Evolutionary conservation across 2,797 vertebrate genomes (phyloP).

Genomic region (Phoebastria nigripes): DNA sequence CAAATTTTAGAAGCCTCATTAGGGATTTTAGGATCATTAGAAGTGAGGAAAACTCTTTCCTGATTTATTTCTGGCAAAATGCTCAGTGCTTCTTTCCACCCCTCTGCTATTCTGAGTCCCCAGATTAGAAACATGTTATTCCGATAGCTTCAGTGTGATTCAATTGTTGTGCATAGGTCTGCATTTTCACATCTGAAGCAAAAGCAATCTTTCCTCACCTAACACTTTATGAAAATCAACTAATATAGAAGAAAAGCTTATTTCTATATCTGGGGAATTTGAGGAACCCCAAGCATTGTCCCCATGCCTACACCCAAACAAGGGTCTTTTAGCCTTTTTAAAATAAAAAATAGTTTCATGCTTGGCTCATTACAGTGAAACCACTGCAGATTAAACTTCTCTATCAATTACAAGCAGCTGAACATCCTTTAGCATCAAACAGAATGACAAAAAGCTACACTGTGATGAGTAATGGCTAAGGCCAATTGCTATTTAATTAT

Average conservation of each 20-base stretch:
- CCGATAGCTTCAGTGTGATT: not conserved
- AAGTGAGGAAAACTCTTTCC: not conserved
- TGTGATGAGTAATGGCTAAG: slow-evolving; percentile 62
- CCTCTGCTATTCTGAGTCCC: not conserved
- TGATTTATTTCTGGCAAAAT: slow-evolving; percentile 3
- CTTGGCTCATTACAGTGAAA: slow-evolving; percentile 52
- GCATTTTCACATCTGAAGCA: slow-evolving; percentile 25
- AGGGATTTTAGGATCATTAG: not conserved
- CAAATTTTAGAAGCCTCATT: not conserved
- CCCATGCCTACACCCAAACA: not conserved
- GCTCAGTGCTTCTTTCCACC: not conserved
- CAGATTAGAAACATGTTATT: slow-evolving; percentile 10
- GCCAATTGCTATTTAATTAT: slow-evolving; percentile 71
- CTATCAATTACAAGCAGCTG: slow-evolving; percentile 62
- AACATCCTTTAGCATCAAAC: slow-evolving; percentile 68
- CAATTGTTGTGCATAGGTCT: not conserved
- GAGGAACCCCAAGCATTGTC: not conserved
- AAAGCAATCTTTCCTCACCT: slow-evolving; percentile 12
- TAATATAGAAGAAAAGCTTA: not conserved
- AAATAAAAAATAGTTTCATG: slow-evolving; percentile 49
- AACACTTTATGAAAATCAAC: not conserved
- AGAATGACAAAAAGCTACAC: slow-evolving; percentile 68
- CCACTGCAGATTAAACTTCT: slow-evolving; percentile 58
- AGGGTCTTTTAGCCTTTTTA: not conserved
- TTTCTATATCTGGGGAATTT: not conserved